Conservation (phyloP, 2,797 vertebrate species). For the Scomberomorus guttatus region DNA sequence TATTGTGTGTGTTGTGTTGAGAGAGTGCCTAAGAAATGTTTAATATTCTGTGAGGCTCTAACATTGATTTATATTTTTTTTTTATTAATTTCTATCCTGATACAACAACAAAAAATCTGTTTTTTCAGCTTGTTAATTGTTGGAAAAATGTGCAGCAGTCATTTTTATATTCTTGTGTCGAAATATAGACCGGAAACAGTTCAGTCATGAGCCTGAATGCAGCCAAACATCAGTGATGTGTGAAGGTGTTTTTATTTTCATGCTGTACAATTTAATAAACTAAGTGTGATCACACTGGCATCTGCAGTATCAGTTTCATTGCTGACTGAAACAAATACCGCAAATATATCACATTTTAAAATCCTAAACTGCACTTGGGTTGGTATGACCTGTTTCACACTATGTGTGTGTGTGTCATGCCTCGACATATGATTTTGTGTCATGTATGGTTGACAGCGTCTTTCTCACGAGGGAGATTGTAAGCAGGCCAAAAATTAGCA, state of each 20-base stretch:
- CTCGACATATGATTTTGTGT: slow-evolving; percentile 49
- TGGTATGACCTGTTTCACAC: slow-evolving; percentile 21
- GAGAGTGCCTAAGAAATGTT: background rate
- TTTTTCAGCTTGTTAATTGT: background rate
- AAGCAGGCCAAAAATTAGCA: slow-evolving; percentile 45
- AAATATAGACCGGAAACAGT: slow-evolving; percentile 1
- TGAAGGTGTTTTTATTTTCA: background rate
- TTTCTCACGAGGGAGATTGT: slow-evolving; percentile 40
- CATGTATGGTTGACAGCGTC: slow-evolving; percentile 29
- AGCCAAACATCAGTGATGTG: background rate
- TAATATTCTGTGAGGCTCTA: background rate
- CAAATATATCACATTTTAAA: background rate
- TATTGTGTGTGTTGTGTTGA: background rate
- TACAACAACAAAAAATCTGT: background rate
- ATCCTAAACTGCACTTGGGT: background rate
- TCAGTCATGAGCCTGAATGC: background rate
- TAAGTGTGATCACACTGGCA: background rate
- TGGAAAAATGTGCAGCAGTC: background rate
- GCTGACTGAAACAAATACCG: background rate
- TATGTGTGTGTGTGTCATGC: slow-evolving; percentile 18
- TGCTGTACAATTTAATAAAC: background rate
- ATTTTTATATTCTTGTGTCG: background rate
- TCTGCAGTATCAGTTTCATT: too few species aligned
- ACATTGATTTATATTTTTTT: too few species aligned
- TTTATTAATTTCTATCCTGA: background rate